phyloP scores from a whole-genome alignment of 1,140 invertebrate species.

The Dendroctonus ponderosae region DNA sequence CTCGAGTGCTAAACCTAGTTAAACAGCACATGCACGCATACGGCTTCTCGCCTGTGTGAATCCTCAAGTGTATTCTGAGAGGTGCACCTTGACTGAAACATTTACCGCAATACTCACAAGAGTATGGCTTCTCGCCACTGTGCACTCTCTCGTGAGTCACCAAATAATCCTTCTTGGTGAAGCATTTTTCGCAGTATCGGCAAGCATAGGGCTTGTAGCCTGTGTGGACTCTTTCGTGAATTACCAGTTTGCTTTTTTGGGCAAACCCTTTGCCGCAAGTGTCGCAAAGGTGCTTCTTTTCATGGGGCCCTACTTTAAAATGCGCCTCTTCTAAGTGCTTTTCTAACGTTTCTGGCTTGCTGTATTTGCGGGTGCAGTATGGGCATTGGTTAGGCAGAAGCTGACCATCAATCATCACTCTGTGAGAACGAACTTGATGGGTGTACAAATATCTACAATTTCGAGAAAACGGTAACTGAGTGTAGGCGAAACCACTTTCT shows the following conservation, averaged over 20 bases:
- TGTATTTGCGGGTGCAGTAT: constrained; percentile 51
- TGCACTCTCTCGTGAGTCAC: constrained; percentile 59
- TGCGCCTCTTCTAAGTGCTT: constrained; percentile 56
- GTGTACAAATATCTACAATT: constrained; percentile 52
- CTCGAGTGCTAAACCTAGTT: constrained; percentile 40
- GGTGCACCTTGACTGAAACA: constrained; percentile 52
- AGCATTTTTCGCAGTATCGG: constrained; percentile 56
- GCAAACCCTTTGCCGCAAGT: constrained; percentile 56
- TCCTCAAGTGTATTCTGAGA: constrained; percentile 54
- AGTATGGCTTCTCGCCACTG: constrained; percentile 57
- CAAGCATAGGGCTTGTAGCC: constrained; percentile 55
- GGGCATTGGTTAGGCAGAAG: constrained; percentile 39
- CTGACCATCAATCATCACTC: constrained; percentile 41
- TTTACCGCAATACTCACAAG: constrained; percentile 56
- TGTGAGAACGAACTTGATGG: constrained; percentile 51
- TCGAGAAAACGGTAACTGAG: no score
- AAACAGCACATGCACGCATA: constrained; percentile 44
- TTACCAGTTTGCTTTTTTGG: constrained; percentile 58
- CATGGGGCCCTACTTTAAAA: constrained; percentile 45
- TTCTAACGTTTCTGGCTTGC: constrained; percentile 52
- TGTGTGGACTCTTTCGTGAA: constrained; percentile 61
- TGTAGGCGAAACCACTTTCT: no score
- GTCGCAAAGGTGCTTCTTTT: constrained; percentile 47
- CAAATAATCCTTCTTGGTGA: constrained; percentile 57
- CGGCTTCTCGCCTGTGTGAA: constrained; percentile 47